These are phyloP conservation scores for Muscicapa striata DNA, from an alignment of 2,797 vertebrate genomes.

Conservation along the genomic window DNA sequence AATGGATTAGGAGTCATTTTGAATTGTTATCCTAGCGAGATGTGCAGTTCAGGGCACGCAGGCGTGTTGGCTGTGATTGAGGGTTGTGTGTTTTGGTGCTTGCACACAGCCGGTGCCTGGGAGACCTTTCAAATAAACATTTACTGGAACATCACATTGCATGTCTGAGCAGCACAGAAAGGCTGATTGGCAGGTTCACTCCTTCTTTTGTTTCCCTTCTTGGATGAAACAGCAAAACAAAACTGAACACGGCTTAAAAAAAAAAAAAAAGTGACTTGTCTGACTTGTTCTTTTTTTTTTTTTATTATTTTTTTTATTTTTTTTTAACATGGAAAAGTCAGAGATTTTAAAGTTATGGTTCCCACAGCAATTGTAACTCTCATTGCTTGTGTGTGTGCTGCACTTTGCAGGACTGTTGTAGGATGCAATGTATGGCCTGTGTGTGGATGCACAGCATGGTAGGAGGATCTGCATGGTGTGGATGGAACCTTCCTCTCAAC, in stretches of 20 bases:
- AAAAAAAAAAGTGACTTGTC: conserved; percentile 25
- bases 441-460: not conserved
- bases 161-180: not conserved
- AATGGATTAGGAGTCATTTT: conserved; percentile 29
- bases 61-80: not conserved
- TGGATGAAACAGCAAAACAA: conserved; percentile 22
- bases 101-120: not conserved
- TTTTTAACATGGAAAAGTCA: not conserved
- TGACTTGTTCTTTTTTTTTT: not conserved
- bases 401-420: conserved; percentile 11
- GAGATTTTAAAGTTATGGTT: conserved; percentile 61
- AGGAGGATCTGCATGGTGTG: not conserved
- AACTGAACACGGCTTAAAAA: not conserved
- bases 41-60: not conserved
- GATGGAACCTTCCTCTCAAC: not conserved
- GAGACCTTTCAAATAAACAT: conserved; percentile 31
- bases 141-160: not conserved
- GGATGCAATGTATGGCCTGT: not conserved
- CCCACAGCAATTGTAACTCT: conserved; percentile 66
- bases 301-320: not conserved
- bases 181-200: conserved; percentile 24
- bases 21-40: not conserved
- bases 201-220: not conserved
- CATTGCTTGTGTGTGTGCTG: not conserved
- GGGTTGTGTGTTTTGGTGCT: not conserved